A percentile compares a stretch with the other conserved stretches of the same genome.
phyloP scores from a whole-genome alignment of 2,888 invertebrate genomes.

The Byasa hedistus region DNA sequence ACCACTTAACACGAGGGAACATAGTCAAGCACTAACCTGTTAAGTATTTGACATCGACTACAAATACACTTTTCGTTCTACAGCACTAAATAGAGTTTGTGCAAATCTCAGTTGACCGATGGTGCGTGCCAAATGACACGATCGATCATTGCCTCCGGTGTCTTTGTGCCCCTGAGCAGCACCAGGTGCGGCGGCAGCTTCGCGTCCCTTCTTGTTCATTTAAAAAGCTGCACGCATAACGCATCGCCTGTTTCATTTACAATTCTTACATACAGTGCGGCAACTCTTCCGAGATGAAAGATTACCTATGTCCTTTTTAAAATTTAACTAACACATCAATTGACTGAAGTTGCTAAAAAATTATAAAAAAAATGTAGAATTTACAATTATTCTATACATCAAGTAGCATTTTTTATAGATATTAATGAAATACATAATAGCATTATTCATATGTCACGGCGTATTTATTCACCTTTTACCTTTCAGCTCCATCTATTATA shows the following conservation, averaged over 20 bases:
- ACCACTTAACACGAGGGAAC: too few relatives aligned
- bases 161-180: conserved; percentile 43
- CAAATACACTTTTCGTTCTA: neutral
- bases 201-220: conserved; percentile 24
- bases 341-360: neutral
- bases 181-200: conserved; percentile 54
- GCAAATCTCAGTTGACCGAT: conserved; percentile 72
- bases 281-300: conserved; percentile 1
- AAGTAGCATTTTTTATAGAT: too few relatives aligned
- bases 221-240: conserved; percentile 21
- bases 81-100: conserved; percentile 51
- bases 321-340: neutral
- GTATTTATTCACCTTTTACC: too few relatives aligned
- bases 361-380: neutral
- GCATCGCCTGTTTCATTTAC: conserved; percentile 3
- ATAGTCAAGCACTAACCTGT: too few relatives aligned
- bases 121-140: conserved; percentile 68
- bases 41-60: neutral
- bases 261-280: conserved; percentile 3
- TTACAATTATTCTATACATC: neutral
- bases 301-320: neutral
- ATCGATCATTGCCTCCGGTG: conserved; percentile 62
- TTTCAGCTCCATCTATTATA: too few relatives aligned
- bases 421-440: too few relatives aligned
- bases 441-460: too few relatives aligned